Evolutionary conservation across 2,113 vertebrate species (phyloP).

Genomic region (Bubo blakistoni): DNA sequence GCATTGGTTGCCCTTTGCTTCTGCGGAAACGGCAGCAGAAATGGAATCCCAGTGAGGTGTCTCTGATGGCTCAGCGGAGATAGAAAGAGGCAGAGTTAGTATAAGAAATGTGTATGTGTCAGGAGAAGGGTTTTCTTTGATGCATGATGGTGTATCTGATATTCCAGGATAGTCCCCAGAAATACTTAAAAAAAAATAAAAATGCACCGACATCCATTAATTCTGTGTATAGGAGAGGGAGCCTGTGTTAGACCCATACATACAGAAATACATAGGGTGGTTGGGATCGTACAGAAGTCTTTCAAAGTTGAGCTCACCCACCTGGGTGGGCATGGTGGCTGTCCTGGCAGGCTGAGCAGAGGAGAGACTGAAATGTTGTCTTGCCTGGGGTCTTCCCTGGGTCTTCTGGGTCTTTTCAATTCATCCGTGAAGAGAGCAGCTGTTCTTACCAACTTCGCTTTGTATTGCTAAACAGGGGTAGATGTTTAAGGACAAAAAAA

Average conservation of each 20-base stretch:
- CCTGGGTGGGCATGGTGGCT: background rate
- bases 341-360: background rate
- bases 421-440: no score
- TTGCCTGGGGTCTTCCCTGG: background rate
- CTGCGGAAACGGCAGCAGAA: background rate
- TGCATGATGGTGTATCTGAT: background rate
- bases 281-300: background rate
- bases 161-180: background rate
- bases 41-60: background rate
- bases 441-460: background rate
- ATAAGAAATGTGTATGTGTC: background rate
- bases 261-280: accelerated
- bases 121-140: background rate
- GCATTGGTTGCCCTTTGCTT: background rate
- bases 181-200: background rate
- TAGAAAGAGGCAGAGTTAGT: background rate
- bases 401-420: background rate
- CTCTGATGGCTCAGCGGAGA: background rate
- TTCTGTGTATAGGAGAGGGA: background rate
- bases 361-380: background rate
- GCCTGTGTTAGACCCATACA: background rate
- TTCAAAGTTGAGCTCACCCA: background rate
- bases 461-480: background rate
- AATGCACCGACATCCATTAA: background rate
- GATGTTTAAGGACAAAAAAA: background rate